phyloP scores from a whole-genome alignment of 1,140 invertebrate genomes.

The Micrasema minimum region DNA sequence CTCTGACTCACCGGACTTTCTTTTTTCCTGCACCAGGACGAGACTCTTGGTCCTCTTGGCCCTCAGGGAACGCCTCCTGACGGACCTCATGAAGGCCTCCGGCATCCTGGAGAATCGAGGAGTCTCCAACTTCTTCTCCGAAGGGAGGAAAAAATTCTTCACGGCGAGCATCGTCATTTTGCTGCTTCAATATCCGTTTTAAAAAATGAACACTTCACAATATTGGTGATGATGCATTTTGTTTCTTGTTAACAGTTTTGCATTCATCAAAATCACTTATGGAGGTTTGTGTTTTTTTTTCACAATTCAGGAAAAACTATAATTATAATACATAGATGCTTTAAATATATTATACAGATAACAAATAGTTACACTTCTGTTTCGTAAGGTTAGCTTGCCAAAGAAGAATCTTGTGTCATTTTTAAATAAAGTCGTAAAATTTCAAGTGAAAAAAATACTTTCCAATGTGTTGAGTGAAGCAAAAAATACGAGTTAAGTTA shows the following conservation, averaged over 20 bases:
- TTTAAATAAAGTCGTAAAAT: no score
- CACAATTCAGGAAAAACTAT: not conserved
- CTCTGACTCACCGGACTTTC: constrained; percentile 75
- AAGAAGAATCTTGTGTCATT: no score
- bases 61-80: constrained; percentile 72
- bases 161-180: constrained; percentile 68
- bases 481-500: no score
- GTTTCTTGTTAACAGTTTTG: not conserved
- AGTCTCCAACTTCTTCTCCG: constrained; percentile 69
- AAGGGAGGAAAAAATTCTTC: constrained; percentile 75
- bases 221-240: not conserved
- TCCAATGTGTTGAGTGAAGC: no score
- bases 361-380: no score
- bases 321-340: not conserved
- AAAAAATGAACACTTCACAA: not conserved
- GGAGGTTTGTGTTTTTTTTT: not conserved
- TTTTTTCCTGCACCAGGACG: constrained; percentile 74
- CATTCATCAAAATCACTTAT: not conserved
- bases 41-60: constrained; percentile 77
- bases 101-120: constrained; percentile 60
- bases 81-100: constrained; percentile 69
- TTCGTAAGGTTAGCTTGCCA: no score
- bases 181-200: not conserved
- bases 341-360: no score
- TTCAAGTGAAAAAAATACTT: no score